phyloP scores from a whole-genome alignment of 2,113 vertebrate species.

The human (Homo sapiens) region GRCh38 chr14:75957001-75957500 shows the following conservation, averaged over 20 bases:
- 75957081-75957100: not conserved
- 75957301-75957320: not conserved
- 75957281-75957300: not conserved
- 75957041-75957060: not conserved
- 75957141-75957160: not conserved
- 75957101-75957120: too few relatives aligned
- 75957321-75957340: not conserved
- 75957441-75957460: not conserved
- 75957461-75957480: not conserved
- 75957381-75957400: not conserved
- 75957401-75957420: not conserved
- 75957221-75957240: not conserved
- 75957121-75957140: not conserved
- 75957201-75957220: not conserved
- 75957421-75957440: not conserved
- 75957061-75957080: not conserved
- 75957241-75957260: not conserved
- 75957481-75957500: not conserved
- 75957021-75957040: not conserved
- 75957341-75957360: not conserved
- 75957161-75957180: not conserved
- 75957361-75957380: rapidly evolving
- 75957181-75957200: not conserved
- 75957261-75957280: not conserved
- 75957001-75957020: not conserved